Percentiles rank a stretch among this genome's conserved stretches.
Conservation (phyloP, 2,113 vertebrate genomes). For the Cheirogaleus medius region DNA sequence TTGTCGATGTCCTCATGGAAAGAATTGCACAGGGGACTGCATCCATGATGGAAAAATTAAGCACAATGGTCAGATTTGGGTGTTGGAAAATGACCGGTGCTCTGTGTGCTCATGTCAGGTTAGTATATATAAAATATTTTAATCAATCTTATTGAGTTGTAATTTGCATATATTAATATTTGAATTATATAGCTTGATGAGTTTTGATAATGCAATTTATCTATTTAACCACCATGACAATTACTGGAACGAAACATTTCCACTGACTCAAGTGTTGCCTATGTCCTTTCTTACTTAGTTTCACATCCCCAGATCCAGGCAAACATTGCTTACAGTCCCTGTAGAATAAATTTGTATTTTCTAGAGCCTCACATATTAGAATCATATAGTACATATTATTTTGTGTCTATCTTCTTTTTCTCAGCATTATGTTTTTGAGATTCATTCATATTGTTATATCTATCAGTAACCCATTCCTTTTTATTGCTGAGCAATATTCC, state of each 20-base stretch:
- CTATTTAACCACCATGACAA: neutral
- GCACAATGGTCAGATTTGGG: slow-evolving; percentile 98
- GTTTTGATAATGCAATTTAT: neutral
- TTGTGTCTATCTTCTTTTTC: neutral
- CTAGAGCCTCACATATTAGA: neutral
- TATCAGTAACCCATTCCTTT: neutral
- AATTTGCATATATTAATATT: neutral
- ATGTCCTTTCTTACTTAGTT: neutral
- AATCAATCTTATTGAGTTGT: neutral
- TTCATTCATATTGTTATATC: neutral
- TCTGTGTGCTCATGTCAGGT: slow-evolving; percentile 98
- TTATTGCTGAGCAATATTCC: neutral
- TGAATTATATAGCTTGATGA: neutral
- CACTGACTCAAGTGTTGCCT: neutral
- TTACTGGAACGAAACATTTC: neutral
- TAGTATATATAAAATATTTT: slow-evolving; percentile 56
- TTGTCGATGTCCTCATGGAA: slow-evolving; percentile 98
- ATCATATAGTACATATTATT: neutral
- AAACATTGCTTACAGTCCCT: neutral
- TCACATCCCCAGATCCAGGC: neutral
- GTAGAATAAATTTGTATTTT: neutral
- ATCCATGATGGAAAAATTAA: slow-evolving; percentile 95
- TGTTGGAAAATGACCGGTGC: slow-evolving; percentile 96
- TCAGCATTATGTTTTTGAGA: neutral
- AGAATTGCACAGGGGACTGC: slow-evolving; percentile 98